Evolutionary conservation across 2,797 vertebrate genomes (phyloP), one percentile per base, ranked within the genome.

Genomic region (Otolemur crassicaudatus): DNA sequence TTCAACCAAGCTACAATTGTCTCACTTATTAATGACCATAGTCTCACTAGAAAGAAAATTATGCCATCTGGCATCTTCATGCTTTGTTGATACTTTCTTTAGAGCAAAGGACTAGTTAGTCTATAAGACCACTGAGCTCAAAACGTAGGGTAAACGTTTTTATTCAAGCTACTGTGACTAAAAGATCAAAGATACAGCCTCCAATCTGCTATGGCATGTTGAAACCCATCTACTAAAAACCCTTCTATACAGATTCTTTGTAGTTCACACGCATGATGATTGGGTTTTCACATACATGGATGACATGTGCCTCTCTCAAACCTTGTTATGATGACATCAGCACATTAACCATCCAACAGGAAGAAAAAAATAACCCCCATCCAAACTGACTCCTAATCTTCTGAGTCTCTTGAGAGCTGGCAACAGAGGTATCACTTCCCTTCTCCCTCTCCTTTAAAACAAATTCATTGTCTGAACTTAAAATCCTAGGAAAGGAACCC

Each of bases 1-100:
- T 94, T 46, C 56, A 87, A 80, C 29, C 82, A 96, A 95, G 14
- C 87, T 93, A 84, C 61, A 77, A 87, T 7, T 85, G 3, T 75
- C 31, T 65, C 65, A 61, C 46, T 95, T n/a, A 77, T 27, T 79
- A 76, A 63, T 82, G 46, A 92, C 22, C 40, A 49, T 13, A 25
- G 60, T n/a, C 69, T 96, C 90, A 75, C 16, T 25, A 77, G 34
- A 87, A 91, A 82, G 61, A 90, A 90, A 96, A 91, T 17, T 49
- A 72, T 58, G 40, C 31, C 79, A 94, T 67, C 37, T 86, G 69
- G 81, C 63, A 85, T 77, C 76, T 77, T 85, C 65, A 40, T 19
- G 67, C 12, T 14, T 82, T 75, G 9, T 40, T 25, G n/a, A 61
- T 43, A 77, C 17, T 53, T 72, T 86, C 58, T 67, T 93, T 53